Percentiles rank a stretch among this genome's conserved stretches.
phyloP scores from a whole-genome alignment of 2,888 invertebrate genomes.

The Perizoma flavofasciatum region DNA sequence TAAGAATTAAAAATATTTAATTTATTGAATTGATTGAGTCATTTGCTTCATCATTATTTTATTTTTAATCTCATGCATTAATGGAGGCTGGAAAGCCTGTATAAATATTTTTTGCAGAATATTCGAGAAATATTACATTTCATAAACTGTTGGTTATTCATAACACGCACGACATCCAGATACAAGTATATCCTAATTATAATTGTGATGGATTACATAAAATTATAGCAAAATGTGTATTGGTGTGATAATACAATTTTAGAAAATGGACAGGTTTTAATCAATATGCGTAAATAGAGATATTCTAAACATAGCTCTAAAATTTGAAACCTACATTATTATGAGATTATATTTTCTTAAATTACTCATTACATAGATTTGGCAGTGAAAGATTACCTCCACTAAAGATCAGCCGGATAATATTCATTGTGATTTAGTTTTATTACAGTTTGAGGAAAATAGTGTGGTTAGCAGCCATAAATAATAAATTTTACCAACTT shows the following conservation, averaged over 20 bases:
- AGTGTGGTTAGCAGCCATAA: too few species aligned
- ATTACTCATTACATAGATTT: conserved; percentile 40
- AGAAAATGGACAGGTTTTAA: conserved; percentile 59
- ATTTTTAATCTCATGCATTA: conserved; percentile 37
- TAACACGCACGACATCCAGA: conserved; percentile 36
- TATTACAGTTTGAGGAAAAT: background rate
- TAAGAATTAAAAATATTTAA: too few species aligned
- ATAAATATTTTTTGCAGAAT: conserved; percentile 29
- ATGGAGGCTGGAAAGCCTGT: conserved; percentile 26
- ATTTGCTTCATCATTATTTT: conserved; percentile 55
- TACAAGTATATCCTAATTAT: conserved; percentile 18
- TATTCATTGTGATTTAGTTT: background rate
- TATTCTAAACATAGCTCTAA: conserved; percentile 45
- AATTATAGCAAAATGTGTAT: conserved; percentile 33
- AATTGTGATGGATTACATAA: conserved; percentile 38
- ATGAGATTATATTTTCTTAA: conserved; percentile 47
- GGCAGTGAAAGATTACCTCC: conserved; percentile 46
- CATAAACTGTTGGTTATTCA: conserved; percentile 30
- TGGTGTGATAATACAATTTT: conserved; percentile 45
- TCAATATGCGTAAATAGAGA: conserved; percentile 24
- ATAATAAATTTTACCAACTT: background rate
- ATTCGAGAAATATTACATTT: conserved; percentile 42
- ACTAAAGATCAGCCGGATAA: background rate
- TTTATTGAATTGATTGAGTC: too few species aligned
- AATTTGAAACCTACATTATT: conserved; percentile 42